A percentile compares a stretch with the other conserved stretches of the same genome.
Conservation (phyloP, 2,888 invertebrate genomes). For the Halictus ligatus region DNA sequence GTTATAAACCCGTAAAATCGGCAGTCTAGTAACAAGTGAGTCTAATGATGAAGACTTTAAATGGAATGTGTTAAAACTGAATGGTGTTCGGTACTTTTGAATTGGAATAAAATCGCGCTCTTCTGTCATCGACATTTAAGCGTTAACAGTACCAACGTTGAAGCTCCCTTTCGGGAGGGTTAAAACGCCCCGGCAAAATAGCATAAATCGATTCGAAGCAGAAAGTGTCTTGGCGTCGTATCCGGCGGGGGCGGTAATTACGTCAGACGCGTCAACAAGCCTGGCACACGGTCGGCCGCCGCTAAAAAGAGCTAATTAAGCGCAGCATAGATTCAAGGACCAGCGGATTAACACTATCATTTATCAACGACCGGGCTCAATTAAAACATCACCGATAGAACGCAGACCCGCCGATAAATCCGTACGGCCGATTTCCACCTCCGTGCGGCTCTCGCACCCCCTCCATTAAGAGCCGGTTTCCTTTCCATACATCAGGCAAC, state of each 20-base stretch:
- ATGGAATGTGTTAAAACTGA: background rate
- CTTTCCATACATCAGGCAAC: conserved; percentile 75
- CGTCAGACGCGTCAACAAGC: conserved; percentile 7
- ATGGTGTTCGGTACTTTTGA: background rate
- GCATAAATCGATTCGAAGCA: background rate
- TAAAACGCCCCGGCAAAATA: background rate
- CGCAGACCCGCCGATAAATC: conserved; percentile 63
- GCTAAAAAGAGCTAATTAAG: conserved; percentile 39
- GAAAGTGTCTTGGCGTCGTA: background rate
- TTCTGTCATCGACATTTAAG: background rate
- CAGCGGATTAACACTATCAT: conserved; percentile 58
- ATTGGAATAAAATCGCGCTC: background rate
- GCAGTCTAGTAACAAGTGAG: too few species aligned
- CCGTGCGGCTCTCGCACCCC: conserved; percentile 5
- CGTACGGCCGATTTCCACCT: conserved; percentile 44
- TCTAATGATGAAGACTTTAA: too few species aligned
- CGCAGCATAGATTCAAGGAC: conserved; percentile 37
- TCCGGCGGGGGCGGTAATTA: background rate
- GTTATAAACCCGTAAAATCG: too few species aligned
- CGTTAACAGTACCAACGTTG: background rate
- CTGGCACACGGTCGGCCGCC: background rate
- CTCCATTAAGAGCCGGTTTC: conserved; percentile 72
- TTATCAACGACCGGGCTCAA: conserved; percentile 51
- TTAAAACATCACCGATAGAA: conserved; percentile 66
- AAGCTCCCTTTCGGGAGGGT: background rate